Base-by-base conservation (phyloP, 2,888 invertebrate genomes). In the Barypeithes pellucidus region DNA sequence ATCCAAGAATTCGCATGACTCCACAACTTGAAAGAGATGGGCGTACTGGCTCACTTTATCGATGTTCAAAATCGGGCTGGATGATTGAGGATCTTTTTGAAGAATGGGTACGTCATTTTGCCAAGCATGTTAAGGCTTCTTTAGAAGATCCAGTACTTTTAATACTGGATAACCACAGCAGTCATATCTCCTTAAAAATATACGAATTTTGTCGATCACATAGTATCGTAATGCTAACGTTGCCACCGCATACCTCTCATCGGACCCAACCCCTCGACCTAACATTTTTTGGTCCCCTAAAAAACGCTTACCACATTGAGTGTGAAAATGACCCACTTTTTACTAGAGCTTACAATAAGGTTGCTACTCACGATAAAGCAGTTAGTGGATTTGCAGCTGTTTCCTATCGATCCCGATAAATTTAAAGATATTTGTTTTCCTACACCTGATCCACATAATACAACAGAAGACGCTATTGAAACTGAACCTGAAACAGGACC, bases 1-100 rank as follows among this genome's bases (percentile, higher is more conserved):
- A 45, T 20, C 63, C 63, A 14, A 63, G 63, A 45, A 11, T 45
- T 18, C 41, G 63, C 4, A 63, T 63, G 63, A 20, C 45, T 12
- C 63, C 12, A 12, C 41, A 41, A 41, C 33, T 33, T 33, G 33
- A 33, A 33, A 33, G 33, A 33, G 33, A 33, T 33, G 33, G 33
- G 33, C 8, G 5, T 33, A 33, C 33, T 33, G 33, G 33, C 33
- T 33, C 33, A 33, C 8, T 33, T 33, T 33, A 33, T 33, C 33
- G 33, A 8, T 33, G 33, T 33, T 33, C 33, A 33, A 33, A 33
- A 33, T 33, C 33, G 8, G 33, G 33, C 33, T 33, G 33, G 33
- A 33, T 33, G 33, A 8, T 33, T n/a, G n/a, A n/a, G n/a, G n/a
- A n/a, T n/a, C n/a, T n/a, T n/a, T n/a, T n/a, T n/a, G n/a, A n/a